Percentiles rank a stretch among this genome's conserved stretches.
Conservation (phyloP, 2,113 vertebrate genomes). For the Semnornis frantzii region DNA sequence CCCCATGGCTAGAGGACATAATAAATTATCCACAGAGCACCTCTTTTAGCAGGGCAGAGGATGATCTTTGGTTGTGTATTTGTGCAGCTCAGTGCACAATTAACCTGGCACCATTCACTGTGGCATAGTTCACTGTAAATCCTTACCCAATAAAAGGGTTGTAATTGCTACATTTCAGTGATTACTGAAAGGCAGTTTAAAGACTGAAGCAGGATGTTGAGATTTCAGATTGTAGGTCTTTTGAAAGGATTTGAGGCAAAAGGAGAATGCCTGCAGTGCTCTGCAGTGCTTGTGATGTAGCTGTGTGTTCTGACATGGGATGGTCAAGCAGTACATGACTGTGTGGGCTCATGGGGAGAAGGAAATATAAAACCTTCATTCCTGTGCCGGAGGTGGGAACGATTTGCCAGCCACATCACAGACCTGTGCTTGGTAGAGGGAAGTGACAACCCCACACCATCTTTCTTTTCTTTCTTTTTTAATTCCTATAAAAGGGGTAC, state of each 20-base stretch:
- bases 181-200: background rate
- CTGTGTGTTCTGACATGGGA: background rate
- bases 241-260: conserved; percentile 11
- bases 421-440: background rate
- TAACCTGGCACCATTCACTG: background rate
- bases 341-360: background rate
- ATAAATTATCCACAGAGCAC: background rate
- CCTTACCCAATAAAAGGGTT: background rate
- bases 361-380: background rate
- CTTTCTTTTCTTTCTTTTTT: background rate
- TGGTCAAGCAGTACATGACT: background rate
- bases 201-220: background rate
- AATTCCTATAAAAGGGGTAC: background rate
- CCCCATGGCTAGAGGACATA: background rate
- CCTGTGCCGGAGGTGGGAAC: background rate
- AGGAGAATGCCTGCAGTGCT: background rate
- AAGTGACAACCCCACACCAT: background rate
- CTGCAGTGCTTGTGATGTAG: background rate
- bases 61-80: conserved; percentile 3
- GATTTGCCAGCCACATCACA: background rate
- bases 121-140: conserved; percentile 17
- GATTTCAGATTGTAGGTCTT: background rate
- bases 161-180: conserved; percentile 16
- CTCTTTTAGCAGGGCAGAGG: background rate
- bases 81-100: background rate